These are phyloP conservation scores for Lynx canadensis DNA, from an alignment of 2,113 vertebrate species.

Conservation along the genomic window DNA sequence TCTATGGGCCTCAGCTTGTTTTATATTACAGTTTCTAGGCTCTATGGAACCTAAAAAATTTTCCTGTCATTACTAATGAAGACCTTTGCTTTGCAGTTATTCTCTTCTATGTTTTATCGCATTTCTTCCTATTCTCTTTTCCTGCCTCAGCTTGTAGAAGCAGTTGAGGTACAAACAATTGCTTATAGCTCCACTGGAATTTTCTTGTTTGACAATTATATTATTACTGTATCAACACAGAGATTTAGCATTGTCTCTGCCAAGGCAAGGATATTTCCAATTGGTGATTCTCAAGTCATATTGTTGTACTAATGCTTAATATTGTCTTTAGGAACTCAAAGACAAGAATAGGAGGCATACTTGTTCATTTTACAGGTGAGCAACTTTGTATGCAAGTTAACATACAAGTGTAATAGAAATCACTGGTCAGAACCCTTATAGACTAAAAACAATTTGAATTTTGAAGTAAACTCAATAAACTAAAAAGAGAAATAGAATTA, in stretches of 20 bases:
- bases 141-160: not conserved
- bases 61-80: not conserved
- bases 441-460: slow-evolving; percentile 12
- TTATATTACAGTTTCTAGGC: not conserved
- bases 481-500: not conserved
- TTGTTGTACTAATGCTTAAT: not conserved
- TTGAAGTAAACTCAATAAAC: not conserved
- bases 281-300: not conserved
- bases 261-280: not conserved
- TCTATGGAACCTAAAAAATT: not conserved
- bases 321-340: not conserved
- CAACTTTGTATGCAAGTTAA: not conserved
- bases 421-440: not conserved
- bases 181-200: not conserved
- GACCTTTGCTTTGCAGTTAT: not conserved
- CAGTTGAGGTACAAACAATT: not conserved
- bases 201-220: not conserved
- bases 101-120: not conserved
- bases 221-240: not conserved
- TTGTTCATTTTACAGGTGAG: not conserved
- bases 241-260: not conserved
- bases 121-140: not conserved
- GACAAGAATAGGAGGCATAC: not conserved
- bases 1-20: not conserved
- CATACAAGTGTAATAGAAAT: not conserved